Base-by-base conservation (phyloP, 2,888 invertebrate species). In the Cybosia mesomella region DNA sequence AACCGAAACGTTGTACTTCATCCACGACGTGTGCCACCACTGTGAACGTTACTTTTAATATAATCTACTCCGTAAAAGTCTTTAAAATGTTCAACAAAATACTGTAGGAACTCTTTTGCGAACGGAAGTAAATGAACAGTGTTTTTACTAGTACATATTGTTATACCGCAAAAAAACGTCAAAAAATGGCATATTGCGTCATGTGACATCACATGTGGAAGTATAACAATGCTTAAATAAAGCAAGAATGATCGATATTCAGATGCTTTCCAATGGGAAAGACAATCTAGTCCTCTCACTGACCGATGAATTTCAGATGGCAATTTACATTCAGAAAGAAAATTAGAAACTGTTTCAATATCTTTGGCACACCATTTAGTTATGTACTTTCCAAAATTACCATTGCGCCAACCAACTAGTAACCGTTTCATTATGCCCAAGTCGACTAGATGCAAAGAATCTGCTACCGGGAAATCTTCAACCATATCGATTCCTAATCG, bases 231-330 rank as follows among this genome's bases (percentile, higher is more conserved):
- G 28, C 67, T 62, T 1, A 62, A 53, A 13, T 77, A 77, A 54
- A 55, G 69, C 7, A 80, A 58, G 70, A 77, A 80, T 24, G 62
- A 39, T 11, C 74, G 34, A 21, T 21, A 79, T 53, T 79, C 79
- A 0, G 74, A 68, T 5, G 54, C 74, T 59, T 78, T 76, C 77
- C 76, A 79, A 54, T 72, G 65, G 0, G 59, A 53, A 2, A 78
- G 43, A 21, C 43, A 53, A 0, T 76, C 75, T 9, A 82, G 0
- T 13, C 43, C 11, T 75, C 81, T 64, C 0, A 79, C 64, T 5
- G 70, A 5, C 57, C 81, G 43, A 58, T 81, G 79, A 18, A 60
- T 60, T 60, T 60, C 60, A 15, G 39, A 21, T 10, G 60, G 60
- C 36, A 59, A 22, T 59, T 39, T 59, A 13, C 39, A 22, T 8